Evolutionary conservation across 2,888 invertebrate species (phyloP).

Genomic region (Hirtodrosophila cameraria): DNA sequence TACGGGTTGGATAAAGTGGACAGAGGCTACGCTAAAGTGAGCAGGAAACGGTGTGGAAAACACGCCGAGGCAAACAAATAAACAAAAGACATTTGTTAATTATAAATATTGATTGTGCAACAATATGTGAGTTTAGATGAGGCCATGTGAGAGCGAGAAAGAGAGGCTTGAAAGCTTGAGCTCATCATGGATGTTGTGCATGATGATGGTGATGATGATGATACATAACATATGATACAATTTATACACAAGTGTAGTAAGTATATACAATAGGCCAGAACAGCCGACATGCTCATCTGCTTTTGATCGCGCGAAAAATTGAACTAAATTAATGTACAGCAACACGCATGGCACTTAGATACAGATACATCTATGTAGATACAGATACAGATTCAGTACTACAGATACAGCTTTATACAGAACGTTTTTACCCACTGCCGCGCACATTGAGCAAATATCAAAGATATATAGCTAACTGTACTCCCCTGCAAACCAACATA

Average conservation of each 20-base stretch:
- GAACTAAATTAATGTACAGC: conserved; percentile 75
- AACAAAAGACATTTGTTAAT: conserved; percentile 74
- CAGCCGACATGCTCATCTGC: conserved; percentile 75
- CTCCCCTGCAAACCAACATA: not conserved
- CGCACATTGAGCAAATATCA: conserved; percentile 35
- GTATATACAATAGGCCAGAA: conserved; percentile 45
- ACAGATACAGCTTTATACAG: conserved; percentile 3
- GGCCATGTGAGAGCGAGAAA: too few relatives aligned
- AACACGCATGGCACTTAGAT: conserved; percentile 67
- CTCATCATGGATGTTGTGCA: conserved; percentile 38
- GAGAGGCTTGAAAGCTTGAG: conserved; percentile 39
- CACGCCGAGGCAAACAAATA: conserved; percentile 45
- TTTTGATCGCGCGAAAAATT: conserved; percentile 78
- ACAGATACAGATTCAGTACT: conserved; percentile 3
- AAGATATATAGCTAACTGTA: conserved; percentile 17
- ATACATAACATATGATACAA: conserved; percentile 57
- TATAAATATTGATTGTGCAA: conserved; percentile 78
- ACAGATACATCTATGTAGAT: conserved; percentile 17
- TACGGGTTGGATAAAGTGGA: conserved; percentile 13
- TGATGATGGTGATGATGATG: too few relatives aligned
- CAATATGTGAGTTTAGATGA: conserved; percentile 8
- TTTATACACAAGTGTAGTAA: conserved; percentile 47
- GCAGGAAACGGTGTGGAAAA: conserved; percentile 68
- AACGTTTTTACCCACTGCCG: too few relatives aligned
- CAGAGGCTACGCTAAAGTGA: conserved; percentile 71